These are phyloP conservation scores for Calliscelio sp. DNA, from an alignment of 2,888 invertebrate species.

Conservation along the genomic window DNA sequence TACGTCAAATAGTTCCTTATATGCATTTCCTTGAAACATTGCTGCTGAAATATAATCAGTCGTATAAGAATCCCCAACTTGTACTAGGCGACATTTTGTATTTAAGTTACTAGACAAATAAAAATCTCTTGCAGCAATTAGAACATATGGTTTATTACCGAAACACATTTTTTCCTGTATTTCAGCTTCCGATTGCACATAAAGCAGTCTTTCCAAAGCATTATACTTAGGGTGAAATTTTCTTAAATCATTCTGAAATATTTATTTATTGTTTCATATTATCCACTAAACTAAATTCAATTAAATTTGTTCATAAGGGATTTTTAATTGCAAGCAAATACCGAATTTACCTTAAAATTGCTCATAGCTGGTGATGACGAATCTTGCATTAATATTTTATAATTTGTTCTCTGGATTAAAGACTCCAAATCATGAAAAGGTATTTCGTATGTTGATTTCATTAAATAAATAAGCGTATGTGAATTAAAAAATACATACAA, in stretches of 20 bases:
- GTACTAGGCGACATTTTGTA: background rate
- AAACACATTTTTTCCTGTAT: too few relatives aligned
- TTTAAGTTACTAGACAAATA: too few relatives aligned
- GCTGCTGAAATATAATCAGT: background rate
- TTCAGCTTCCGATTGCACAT: too few relatives aligned
- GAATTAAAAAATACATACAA: constrained; percentile 4
- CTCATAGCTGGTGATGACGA: background rate
- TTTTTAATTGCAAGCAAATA: too few relatives aligned
- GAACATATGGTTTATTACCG: background rate
- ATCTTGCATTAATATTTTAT: background rate
- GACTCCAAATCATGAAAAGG: background rate
- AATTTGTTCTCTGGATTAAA: background rate
- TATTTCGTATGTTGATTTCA: background rate
- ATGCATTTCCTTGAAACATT: background rate
- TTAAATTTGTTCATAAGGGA: too few relatives aligned
- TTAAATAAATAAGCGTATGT: background rate
- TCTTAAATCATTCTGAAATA: too few relatives aligned
- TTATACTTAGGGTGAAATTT: too few relatives aligned
- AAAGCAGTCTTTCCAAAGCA: too few relatives aligned
- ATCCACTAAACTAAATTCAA: too few relatives aligned
- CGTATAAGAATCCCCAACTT: background rate
- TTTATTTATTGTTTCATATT: too few relatives aligned
- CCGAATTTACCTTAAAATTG: background rate
- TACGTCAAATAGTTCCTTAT: background rate
- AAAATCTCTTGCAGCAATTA: background rate